These are phyloP conservation scores for Stichopus horrens DNA, from an alignment of 53 echinoderm and acorn worm species.

Conservation along the genomic window DNA sequence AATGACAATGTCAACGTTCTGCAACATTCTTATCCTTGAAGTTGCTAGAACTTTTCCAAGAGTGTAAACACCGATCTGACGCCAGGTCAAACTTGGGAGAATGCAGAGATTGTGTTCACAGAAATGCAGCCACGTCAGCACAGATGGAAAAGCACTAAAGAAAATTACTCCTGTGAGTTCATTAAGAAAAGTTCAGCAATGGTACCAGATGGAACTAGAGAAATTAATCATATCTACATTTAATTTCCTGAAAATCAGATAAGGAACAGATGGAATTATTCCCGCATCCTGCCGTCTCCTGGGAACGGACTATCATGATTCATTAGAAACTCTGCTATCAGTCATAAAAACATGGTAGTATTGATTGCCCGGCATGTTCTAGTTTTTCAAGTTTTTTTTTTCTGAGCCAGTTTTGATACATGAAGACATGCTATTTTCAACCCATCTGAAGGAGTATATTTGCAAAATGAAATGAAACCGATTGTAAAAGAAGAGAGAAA, in stretches of 20 bases:
- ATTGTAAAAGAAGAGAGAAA: neutral
- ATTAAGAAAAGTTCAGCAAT: neutral
- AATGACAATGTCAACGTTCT: too few relatives aligned
- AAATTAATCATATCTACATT: constrained; percentile 1
- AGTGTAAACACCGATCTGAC: too few relatives aligned
- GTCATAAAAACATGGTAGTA: neutral
- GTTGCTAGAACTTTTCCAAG: too few relatives aligned
- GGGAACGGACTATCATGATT: constrained; percentile 13
- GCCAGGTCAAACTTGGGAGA: too few relatives aligned
- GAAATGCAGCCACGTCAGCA: neutral
- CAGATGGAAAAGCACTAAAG: neutral
- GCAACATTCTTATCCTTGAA: too few relatives aligned
- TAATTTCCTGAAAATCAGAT: constrained; percentile 29
- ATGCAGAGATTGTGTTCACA: too few relatives aligned
- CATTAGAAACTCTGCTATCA: constrained; percentile 3
- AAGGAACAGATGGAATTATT: constrained; percentile 28
- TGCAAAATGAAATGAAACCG: neutral
- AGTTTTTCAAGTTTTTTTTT: neutral
- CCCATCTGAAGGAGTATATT: neutral
- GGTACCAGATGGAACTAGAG: neutral
- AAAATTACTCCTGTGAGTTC: neutral
- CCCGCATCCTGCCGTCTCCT: neutral
- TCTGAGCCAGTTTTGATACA: neutral
- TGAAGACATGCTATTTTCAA: neutral
- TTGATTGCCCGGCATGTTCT: neutral